Evolutionary conservation across 2,797 vertebrate species (phyloP), one percentile per base, ranked within the genome.

Genomic region (Tolypeutes matacus): DNA sequence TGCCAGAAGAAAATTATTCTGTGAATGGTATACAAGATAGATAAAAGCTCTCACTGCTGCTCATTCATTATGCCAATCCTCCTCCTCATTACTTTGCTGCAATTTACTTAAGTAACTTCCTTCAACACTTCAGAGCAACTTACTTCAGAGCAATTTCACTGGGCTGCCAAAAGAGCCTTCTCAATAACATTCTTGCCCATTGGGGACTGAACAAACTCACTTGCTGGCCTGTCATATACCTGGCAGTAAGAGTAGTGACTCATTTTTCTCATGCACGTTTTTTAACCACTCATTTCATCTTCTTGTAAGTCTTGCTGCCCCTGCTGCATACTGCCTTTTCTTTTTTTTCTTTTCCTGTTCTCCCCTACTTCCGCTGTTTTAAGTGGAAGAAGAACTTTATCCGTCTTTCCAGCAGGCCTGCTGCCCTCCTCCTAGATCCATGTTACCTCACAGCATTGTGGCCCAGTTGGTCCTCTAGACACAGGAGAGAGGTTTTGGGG

Each of bases 1-100:
- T 96, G 51, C 46, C 51, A 72, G 86, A 86, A 94, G 75, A 93
- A 88, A 95, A 87, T 72, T 67, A n/a, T 76, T 96, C 91, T 93
- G 34, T 93, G 56, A 96, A 53, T 95, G 84, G 78, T 89, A 34
- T 20, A 51, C 60, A 73, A 88, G 84, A n/a, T 53, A 39, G 58
- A 58, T 77, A 70, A 88, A 34, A 83, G n/a, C 80, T 88, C 23
- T 95, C 39, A 46, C 60, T 93, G n/a, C 27, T 72, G 31, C 64
- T 94, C 64, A 78, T 91, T 86, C 56, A 60, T 93, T 96, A 82
- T 60, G 89, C 83, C 83, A 92, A 0, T 95, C 49, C 53, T 62
- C 82, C 88, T 88, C 82, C 88, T 88, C 82, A 1, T 93, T 85
- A 91, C 39, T 46, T 46, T 8, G 11, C 46, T 46, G 46, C 46